Base-by-base conservation (phyloP, 2,797 vertebrate genomes). In the Clarias pachynema region DNA sequence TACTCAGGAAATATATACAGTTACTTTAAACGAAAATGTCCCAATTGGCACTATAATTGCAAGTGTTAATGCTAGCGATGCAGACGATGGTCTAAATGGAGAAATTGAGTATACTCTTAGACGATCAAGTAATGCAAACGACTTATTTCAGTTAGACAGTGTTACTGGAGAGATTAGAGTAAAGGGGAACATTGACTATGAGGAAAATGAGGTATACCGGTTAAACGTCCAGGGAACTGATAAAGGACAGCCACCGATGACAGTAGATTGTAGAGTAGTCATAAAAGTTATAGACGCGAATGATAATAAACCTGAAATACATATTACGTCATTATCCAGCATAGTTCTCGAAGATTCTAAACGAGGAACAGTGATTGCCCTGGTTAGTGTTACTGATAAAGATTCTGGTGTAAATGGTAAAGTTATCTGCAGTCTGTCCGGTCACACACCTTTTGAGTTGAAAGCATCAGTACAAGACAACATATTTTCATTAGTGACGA, bases 291-390 rank as follows among this genome's bases (percentile, higher is more conserved):
- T 92, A 59, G 94, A 95, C 18, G 24, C 63, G 1, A 94, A 95
- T 86, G 94, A 95, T 56, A 95, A 94, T 80, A 82, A 86, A 0
- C 94, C 95, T 20, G 94, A 96, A 86, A 94, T 96, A 73, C 94
- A 94, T 4, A 89, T 96, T 10, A 96, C 94, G 0, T 96, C 95
- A 57, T 91, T 96, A 86, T 94, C 74, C 18, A 68, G 6, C 79
- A 24, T 79, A 2, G 66, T 91, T 59, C 37, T 87, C 1, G 91
- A 91, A 68, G 89, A 91, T 74, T 82, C 89, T 22, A 89, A 86
- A 60, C 91, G 40, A 0, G 94, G 93, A 0, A 92, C 93, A 0
- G 91, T 94, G 0, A 85, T 95, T 26, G 90, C 92, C 37, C 83
- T 94, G 0, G 90, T 95, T 3, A 93, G 91, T 80, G 87, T 94